Conservation (phyloP, 2,113 vertebrate species). For the Xiphophorus maculatus region DNA sequence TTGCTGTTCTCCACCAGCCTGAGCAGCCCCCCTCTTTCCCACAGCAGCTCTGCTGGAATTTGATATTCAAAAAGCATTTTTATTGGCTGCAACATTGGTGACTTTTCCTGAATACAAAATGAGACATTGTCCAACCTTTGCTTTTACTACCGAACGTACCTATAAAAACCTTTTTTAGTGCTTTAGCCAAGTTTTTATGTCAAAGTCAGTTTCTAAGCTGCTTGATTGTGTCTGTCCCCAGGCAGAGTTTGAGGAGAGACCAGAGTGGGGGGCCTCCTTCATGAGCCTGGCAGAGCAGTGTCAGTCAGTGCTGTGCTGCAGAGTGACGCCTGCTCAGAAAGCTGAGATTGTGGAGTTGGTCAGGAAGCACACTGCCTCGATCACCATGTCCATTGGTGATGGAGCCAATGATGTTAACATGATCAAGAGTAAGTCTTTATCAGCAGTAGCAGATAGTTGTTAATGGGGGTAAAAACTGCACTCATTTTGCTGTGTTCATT, state of each 20-base stretch:
- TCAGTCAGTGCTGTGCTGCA: constrained; percentile 92
- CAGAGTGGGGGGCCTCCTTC: constrained; percentile 75
- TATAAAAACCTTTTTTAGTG: background rate
- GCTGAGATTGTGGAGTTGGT: constrained; percentile 86
- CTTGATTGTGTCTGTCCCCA: constrained; percentile 35
- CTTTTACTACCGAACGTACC: background rate
- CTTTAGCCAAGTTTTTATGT: background rate
- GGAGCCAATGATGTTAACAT: constrained; percentile 96
- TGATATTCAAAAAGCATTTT: background rate
- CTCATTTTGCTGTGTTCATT: background rate
- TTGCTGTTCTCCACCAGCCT: background rate
- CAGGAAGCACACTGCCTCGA: constrained; percentile 81
- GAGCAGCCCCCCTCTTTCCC: background rate
- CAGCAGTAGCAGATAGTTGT: background rate
- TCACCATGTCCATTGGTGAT: constrained; percentile 90
- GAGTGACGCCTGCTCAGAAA: constrained; percentile 93
- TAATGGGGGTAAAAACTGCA: background rate
- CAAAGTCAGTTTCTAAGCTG: background rate
- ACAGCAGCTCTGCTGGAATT: background rate
- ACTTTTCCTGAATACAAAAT: background rate
- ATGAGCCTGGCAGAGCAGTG: constrained; percentile 85
- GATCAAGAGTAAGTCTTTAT: constrained; percentile 90
- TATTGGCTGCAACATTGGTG: background rate
- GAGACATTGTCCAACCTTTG: background rate
- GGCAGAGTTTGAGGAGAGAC: constrained; percentile 63